These are phyloP conservation scores for Cuculus canorus DNA, from an alignment of 2,797 vertebrate species.

Conservation along the genomic window DNA sequence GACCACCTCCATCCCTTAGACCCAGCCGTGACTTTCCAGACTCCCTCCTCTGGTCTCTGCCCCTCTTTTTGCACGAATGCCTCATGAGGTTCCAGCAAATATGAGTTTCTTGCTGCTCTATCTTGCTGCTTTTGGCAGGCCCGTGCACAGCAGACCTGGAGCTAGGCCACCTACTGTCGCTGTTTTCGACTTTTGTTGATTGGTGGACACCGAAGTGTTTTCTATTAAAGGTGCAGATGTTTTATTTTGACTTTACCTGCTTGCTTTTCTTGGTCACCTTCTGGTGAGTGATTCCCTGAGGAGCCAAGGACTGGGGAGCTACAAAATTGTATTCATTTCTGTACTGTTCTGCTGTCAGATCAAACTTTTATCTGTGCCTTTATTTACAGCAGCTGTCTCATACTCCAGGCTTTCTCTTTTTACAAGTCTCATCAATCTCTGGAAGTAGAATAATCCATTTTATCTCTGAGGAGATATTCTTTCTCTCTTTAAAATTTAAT, in stretches of 20 bases:
- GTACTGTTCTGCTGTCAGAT: neutral
- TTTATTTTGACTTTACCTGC: neutral
- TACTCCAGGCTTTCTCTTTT: neutral
- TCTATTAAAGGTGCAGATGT: neutral
- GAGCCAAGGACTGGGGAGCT: neutral
- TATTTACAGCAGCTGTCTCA: conserved; percentile 1
- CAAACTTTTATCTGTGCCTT: neutral
- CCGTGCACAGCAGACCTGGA: neutral
- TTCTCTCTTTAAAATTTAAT: neutral
- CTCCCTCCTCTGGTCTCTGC: neutral
- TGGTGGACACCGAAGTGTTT: neutral
- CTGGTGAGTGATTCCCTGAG: neutral
- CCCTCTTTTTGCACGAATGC: neutral
- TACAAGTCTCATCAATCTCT: neutral
- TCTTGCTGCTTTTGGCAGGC: neutral
- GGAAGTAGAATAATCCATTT: neutral
- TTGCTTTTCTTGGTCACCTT: neutral
- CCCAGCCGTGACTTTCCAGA: neutral
- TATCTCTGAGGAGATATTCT: neutral
- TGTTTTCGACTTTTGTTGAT: neutral
- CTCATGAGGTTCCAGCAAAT: neutral
- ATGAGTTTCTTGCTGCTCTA: fast-evolving
- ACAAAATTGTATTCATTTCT: neutral
- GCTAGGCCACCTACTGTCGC: fast-evolving
- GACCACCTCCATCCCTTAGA: neutral